Evolutionary conservation across 2,797 vertebrate genomes (phyloP).

Genomic region (Arrhamphus sclerolepis): DNA sequence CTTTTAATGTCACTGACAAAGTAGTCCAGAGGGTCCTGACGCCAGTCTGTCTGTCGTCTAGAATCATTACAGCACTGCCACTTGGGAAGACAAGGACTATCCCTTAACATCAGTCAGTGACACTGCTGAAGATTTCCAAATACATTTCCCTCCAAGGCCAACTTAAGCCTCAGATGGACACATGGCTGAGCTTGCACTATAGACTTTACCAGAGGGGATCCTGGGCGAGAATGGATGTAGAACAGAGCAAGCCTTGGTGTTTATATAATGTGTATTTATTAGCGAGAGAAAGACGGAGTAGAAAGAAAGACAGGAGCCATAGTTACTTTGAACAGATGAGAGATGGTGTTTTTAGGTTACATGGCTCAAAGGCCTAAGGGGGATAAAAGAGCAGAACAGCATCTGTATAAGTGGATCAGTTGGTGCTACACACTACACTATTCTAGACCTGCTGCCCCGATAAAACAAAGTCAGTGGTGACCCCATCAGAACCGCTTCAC

Average conservation of each 20-base stretch:
- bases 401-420: slow-evolving; percentile 54
- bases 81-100: slow-evolving; percentile 74
- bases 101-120: slow-evolving; percentile 66
- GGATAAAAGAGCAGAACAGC: slow-evolving; percentile 47
- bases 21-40: slow-evolving; percentile 68
- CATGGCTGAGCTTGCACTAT: slow-evolving; percentile 49
- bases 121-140: slow-evolving; percentile 61
- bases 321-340: slow-evolving; percentile 62
- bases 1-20: slow-evolving; percentile 79
- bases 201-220: slow-evolving; percentile 43
- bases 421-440: slow-evolving; percentile 38
- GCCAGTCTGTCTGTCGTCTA: slow-evolving; percentile 70
- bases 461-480: slow-evolving; percentile 40
- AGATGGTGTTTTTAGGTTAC: slow-evolving; percentile 62
- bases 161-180: slow-evolving; percentile 29
- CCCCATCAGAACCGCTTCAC: slow-evolving; percentile 53
- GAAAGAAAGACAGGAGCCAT: slow-evolving; percentile 11
- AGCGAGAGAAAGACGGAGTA: too few relatives aligned
- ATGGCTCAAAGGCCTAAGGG: slow-evolving; percentile 43
- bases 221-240: slow-evolving; percentile 40
- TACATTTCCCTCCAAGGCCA: slow-evolving; percentile 32
- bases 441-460: slow-evolving; percentile 36
- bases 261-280: too few relatives aligned
- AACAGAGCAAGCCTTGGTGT: slow-evolving; percentile 23
- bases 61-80: slow-evolving; percentile 69